phyloP scores from a whole-genome alignment of 2,888 invertebrate genomes.

The Erebia aethiops region DNA sequence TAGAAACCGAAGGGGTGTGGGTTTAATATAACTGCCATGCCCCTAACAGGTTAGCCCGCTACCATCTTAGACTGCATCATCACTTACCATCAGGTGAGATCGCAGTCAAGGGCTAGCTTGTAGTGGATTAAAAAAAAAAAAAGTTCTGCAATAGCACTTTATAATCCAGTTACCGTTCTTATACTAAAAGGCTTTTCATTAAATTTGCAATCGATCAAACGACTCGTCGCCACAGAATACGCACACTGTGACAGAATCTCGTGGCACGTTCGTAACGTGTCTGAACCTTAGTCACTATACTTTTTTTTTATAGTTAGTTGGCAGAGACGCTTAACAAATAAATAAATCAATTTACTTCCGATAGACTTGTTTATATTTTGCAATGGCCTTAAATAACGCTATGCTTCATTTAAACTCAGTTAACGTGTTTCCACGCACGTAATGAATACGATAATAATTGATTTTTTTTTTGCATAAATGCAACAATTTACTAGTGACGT shows the following conservation, averaged over 20 bases:
- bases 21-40: no score
- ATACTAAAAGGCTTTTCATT: background rate
- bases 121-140: no score
- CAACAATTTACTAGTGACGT: constrained; percentile 1
- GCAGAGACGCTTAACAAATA: constrained; percentile 15
- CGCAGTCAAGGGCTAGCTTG: no score
- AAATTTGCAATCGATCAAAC: background rate
- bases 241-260: no score
- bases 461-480: constrained; percentile 8
- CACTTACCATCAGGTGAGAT: no score
- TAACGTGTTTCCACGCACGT: constrained; percentile 25
- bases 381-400: constrained; percentile 15
- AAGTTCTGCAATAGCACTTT: no score
- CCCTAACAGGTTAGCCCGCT: no score
- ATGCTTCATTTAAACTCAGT: constrained; percentile 24
- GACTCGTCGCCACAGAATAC: background rate
- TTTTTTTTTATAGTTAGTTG: background rate
- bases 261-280: background rate
- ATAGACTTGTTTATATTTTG: constrained; percentile 24
- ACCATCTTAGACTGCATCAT: no score
- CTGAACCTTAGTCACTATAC: constrained; percentile 12
- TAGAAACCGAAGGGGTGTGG: no score
- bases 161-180: background rate
- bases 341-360: constrained; percentile 14
- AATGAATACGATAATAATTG: constrained; percentile 20